Conservation (phyloP, 2,113 vertebrate genomes). For the Progne subis region DNA sequence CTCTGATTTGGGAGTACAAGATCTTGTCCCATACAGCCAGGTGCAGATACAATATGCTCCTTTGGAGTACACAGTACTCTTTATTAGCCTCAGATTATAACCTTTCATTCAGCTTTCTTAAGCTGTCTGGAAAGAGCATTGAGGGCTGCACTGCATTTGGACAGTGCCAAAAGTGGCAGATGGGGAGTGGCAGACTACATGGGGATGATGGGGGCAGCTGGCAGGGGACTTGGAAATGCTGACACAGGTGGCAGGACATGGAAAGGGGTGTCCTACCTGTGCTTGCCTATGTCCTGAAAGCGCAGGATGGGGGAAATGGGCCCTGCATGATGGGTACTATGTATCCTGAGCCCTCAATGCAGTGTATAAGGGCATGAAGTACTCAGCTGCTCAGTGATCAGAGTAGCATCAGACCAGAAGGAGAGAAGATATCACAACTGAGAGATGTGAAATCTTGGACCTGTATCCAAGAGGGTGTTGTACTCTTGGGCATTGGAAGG, state of each 20-base stretch:
- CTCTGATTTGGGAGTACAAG: background rate
- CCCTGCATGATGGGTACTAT: background rate
- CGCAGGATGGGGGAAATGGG: background rate
- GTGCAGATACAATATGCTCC: background rate
- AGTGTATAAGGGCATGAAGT: background rate
- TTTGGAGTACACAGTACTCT: background rate
- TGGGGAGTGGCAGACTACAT: background rate
- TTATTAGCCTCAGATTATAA: background rate
- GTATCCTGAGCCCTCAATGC: background rate
- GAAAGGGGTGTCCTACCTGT: background rate
- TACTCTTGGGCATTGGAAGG: fast-evolving
- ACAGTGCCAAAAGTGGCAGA: background rate
- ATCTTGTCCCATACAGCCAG: background rate
- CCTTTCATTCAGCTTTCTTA: background rate
- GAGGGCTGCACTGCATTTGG: background rate
- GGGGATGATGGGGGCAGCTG: background rate
- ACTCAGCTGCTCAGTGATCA: background rate
- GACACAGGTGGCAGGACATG: background rate
- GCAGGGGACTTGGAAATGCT: background rate
- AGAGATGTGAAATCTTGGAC: background rate
- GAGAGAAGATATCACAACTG: background rate
- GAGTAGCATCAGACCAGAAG: background rate
- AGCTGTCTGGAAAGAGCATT: background rate
- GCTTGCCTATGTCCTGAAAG: background rate
- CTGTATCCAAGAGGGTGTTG: background rate